phyloP scores from a whole-genome alignment of 2,113 vertebrate species.

The Limnothrissa miodon region DNA sequence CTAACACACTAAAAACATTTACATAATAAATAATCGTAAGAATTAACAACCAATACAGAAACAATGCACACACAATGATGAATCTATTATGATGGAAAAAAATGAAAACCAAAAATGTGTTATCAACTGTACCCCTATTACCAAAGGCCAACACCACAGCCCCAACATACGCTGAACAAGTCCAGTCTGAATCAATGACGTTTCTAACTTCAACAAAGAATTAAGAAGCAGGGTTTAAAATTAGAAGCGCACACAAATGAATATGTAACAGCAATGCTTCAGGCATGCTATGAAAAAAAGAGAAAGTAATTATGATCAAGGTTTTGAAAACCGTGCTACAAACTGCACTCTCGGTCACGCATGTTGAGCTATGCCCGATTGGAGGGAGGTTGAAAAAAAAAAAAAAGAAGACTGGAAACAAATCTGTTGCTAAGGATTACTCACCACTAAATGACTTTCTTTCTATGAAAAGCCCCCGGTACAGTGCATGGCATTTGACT shows the following conservation, averaged over 20 bases:
- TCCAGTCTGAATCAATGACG: constrained; percentile 4
- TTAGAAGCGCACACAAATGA: constrained; percentile 14
- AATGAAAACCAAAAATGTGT: too few relatives aligned
- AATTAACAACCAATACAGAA: too few relatives aligned
- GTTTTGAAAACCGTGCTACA: constrained; percentile 29
- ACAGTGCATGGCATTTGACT: constrained; percentile 3
- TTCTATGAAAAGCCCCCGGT: constrained; percentile 16
- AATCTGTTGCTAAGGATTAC: constrained; percentile 29
- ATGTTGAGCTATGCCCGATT: constrained; percentile 10
- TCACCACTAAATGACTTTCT: neutral
- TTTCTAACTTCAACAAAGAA: neutral
- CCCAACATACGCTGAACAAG: neutral
- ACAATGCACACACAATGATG: too few relatives aligned
- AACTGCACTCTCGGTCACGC: constrained; percentile 36
- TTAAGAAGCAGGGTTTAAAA: neutral
- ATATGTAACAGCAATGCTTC: constrained; percentile 3
- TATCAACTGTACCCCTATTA: too few relatives aligned
- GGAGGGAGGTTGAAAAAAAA: constrained; percentile 13
- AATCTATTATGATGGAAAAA: too few relatives aligned
- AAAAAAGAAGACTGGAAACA: neutral
- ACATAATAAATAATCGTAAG: neutral
- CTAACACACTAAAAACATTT: neutral
- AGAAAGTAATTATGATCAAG: constrained; percentile 20
- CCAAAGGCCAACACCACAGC: neutral
- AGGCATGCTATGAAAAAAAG: constrained; percentile 12